Conservation (phyloP, 2,888 invertebrate species). For the Ypsolopha scabrella region DNA sequence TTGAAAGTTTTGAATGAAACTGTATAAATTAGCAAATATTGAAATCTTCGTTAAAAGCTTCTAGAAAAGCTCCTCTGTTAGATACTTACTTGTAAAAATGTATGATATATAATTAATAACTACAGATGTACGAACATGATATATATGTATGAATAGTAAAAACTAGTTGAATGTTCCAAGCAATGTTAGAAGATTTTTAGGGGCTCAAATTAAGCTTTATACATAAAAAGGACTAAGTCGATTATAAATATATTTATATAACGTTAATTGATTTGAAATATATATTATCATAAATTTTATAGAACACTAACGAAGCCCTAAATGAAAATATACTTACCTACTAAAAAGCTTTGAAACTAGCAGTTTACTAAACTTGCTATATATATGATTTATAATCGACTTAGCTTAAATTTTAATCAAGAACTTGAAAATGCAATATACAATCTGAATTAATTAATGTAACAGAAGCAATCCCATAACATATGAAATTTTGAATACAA, state of each 20-base stretch:
- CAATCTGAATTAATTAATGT: no score
- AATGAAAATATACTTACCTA: no score
- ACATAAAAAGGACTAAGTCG: constrained; percentile 1
- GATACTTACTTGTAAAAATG: constrained; percentile 18
- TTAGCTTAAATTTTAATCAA: no score
- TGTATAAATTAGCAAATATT: neutral
- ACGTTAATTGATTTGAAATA: neutral
- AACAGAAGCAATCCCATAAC: no score
- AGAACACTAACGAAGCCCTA: no score
- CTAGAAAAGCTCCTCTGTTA: neutral
- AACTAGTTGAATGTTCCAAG: constrained; percentile 37
- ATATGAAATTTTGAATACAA: no score
- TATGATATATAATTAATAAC: constrained; percentile 19
- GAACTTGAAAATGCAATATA: no score
- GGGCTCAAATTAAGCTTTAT: neutral
- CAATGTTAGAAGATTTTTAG: constrained; percentile 38
- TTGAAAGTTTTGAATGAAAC: no score
- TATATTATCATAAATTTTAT: no score
- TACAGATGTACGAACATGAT: neutral
- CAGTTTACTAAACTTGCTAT: no score
- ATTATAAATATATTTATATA: neutral
- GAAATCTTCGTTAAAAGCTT: neutral
- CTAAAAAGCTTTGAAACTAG: no score
- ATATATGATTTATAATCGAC: no score
- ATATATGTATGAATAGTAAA: constrained; percentile 4